Conservation (phyloP, 92 coral and sea anemone genomes). For the Micromussa lordhowensis region DNA sequence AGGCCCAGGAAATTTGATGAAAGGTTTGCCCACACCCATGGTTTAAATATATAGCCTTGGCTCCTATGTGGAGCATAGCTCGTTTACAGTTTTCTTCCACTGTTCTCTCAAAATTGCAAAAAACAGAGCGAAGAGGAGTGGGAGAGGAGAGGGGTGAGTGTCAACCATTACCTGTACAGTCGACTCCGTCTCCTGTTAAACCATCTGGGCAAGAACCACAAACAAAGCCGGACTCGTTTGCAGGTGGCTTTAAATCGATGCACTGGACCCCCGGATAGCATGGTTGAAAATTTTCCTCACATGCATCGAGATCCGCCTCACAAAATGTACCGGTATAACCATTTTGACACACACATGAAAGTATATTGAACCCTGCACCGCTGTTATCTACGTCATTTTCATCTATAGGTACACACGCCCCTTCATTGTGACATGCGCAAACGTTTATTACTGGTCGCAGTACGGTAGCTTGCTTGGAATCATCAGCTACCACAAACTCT, state of each 20-base stretch:
- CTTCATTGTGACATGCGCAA: slow-evolving; percentile 69
- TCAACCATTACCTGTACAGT: slow-evolving; percentile 50
- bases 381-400: slow-evolving; percentile 11
- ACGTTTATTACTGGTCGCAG: slow-evolving; percentile 53
- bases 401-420: slow-evolving; percentile 41
- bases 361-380: slow-evolving; percentile 37
- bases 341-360: slow-evolving; percentile 60
- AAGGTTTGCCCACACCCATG: too few species aligned
- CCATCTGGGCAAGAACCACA: slow-evolving; percentile 77
- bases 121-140: too few species aligned
- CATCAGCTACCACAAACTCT: slow-evolving; percentile 54
- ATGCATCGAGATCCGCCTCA: slow-evolving; percentile 68
- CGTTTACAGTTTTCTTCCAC: too few species aligned
- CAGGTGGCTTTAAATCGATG: slow-evolving; percentile 58
- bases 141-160: too few species aligned
- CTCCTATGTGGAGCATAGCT: too few species aligned
- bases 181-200: slow-evolving; percentile 60
- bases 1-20: too few species aligned
- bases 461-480: slow-evolving; percentile 30
- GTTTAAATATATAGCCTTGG: too few species aligned
- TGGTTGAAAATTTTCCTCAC: slow-evolving; percentile 53
- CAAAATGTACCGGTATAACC: slow-evolving; percentile 73
- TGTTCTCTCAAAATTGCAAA: too few species aligned
- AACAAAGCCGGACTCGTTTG: slow-evolving; percentile 47
- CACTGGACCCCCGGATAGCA: slow-evolving; percentile 77